Evolutionary conservation across 2,888 invertebrate genomes (phyloP).

Genomic region (Eugnorisma glareosa): DNA sequence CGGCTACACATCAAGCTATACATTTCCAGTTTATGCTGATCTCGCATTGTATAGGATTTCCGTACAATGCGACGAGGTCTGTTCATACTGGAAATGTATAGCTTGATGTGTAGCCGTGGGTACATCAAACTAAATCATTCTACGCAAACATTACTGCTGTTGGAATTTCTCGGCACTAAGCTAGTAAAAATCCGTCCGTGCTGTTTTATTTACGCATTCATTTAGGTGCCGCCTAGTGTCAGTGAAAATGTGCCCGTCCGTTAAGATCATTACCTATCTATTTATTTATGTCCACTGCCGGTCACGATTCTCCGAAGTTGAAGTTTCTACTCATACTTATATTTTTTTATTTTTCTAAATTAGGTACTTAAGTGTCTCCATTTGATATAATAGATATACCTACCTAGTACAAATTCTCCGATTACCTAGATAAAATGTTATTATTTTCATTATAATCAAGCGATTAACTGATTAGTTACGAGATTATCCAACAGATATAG

Average conservation of each 20-base stretch:
- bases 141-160: background rate
- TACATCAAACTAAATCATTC: too few species aligned
- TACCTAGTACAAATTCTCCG: constrained; percentile 2
- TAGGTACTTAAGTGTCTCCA: background rate
- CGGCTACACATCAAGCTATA: too few species aligned
- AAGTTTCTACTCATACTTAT: background rate
- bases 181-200: background rate
- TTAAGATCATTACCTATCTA: background rate
- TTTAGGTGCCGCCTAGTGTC: background rate
- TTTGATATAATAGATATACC: background rate
- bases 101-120: too few species aligned
- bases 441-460: constrained; percentile 9
- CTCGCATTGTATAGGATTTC: too few species aligned
- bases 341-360: background rate
- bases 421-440: constrained; percentile 5
- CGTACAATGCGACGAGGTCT: too few species aligned
- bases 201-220: background rate
- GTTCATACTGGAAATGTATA: too few species aligned
- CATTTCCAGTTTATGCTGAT: too few species aligned
- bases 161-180: background rate
- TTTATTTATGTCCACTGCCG: background rate
- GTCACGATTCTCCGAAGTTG: background rate
- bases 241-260: background rate
- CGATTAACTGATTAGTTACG: constrained; percentile 30
- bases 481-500: constrained; percentile 17